phyloP scores from a whole-genome alignment of 2,888 invertebrate genomes.

The Epistrophe grossulariae region DNA sequence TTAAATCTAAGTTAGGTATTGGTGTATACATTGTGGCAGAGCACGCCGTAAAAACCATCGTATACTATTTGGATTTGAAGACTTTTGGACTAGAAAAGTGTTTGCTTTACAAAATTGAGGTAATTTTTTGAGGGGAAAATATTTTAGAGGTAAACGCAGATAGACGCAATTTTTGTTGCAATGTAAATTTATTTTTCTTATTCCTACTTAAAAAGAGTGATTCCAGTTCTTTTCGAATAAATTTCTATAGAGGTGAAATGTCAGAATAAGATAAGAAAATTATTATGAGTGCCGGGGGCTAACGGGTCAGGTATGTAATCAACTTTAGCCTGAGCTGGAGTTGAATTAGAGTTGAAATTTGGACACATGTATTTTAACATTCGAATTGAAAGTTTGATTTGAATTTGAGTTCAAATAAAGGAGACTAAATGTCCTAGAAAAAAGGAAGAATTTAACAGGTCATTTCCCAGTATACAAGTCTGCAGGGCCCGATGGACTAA shows the following conservation, averaged over 20 bases:
- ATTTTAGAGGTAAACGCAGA: neutral
- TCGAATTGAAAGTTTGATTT: too few relatives aligned
- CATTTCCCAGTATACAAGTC: too few relatives aligned
- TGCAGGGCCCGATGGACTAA: too few relatives aligned
- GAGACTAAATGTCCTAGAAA: too few relatives aligned
- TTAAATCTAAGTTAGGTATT: slow-evolving; percentile 48
- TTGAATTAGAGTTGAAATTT: too few relatives aligned
- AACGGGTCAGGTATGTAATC: too few relatives aligned
- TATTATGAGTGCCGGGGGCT: neutral
- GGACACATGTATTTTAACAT: too few relatives aligned
- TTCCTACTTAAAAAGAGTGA: neutral
- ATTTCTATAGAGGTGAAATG: neutral
- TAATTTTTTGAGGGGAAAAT: neutral
- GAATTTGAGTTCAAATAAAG: too few relatives aligned
- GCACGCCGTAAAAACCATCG: neutral
- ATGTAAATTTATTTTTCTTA: neutral
- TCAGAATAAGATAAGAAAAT: neutral
- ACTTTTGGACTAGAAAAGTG: neutral
- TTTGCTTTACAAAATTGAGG: neutral
- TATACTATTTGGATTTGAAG: neutral
- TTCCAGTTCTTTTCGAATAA: neutral
- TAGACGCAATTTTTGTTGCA: neutral
- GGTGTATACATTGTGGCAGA: neutral
- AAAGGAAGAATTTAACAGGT: too few relatives aligned
- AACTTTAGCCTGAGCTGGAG: too few relatives aligned